Base-by-base conservation (phyloP, 1,140 invertebrate species). In the Amyelois transitella region DNA sequence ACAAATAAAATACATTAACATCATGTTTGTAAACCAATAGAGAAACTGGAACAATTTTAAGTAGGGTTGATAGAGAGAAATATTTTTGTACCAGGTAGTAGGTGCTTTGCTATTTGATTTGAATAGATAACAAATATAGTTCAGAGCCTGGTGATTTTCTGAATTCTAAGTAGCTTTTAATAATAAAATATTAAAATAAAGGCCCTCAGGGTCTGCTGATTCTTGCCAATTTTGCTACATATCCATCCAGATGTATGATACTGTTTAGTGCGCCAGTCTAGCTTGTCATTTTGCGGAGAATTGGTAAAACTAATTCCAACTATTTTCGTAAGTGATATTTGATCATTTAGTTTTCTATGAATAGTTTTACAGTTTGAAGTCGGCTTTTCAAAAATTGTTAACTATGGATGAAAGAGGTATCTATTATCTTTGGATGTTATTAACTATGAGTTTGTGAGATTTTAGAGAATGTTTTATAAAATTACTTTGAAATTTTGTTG, bases 41-140 rank as follows among this genome's bases (percentile, higher is more conserved):
- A 81, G 54, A 66, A 73, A 66, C 69, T 75, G 75, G 74, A 84
- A 67, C 75, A 80, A 83, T 81, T 80, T 82, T 84, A 75, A 52
- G 70, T 86, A 83, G 80, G 82, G 78, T 73, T 65, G 53, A 83
- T 84, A 86, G 76, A 87, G 65, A 77, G 60, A 53, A 72, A 79
- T 87, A 86, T 84, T 87, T 85, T 87, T 87, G 68, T 80, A 86
- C 73, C 79, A 81, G 76, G 77, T 81, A 74, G 77, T 80, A 84
- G 79, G 77, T 74, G 81, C 81, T 87, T 85, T 77, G 62, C 60
- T 59, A 72, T 84, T 81, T 85, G 68, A 75, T 81, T 85, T 81
- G 63, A 67, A 77, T 87, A 87, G 80, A 77, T 86, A 81, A 78
- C 75, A 62, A 43, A 74, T 68, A 79, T 82, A 85, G 80, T 69